A percentile compares a stretch with the other conserved stretches of the same genome.
These are phyloP conservation scores for Hyla sarda DNA, from an alignment of 2,113 vertebrate species.

Conservation along the genomic window DNA sequence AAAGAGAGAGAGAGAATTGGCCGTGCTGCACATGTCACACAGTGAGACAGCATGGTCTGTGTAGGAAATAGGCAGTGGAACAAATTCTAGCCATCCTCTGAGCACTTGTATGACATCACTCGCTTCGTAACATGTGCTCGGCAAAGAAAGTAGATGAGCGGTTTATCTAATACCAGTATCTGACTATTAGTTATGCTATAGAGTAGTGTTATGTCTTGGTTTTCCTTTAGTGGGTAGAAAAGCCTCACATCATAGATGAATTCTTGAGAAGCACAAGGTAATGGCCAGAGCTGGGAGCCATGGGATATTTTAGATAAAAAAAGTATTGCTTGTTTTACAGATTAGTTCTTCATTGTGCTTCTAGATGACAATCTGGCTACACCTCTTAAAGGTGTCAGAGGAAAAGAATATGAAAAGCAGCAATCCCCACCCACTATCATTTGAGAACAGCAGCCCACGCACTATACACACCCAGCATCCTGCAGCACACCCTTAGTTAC, in stretches of 20 bases:
- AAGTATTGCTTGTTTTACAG: background rate
- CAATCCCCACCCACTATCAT: constrained; percentile 72
- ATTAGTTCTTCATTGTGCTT: constrained; percentile 17
- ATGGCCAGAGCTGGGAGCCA: background rate
- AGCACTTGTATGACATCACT: constrained; percentile 28
- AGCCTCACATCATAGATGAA: background rate
- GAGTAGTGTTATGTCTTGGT: background rate
- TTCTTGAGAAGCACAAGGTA: background rate
- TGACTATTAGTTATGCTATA: background rate
- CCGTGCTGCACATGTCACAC: constrained; percentile 7
- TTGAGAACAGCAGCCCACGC: constrained; percentile 68
- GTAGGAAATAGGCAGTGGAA: constrained; percentile 34
- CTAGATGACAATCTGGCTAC: constrained; percentile 60
- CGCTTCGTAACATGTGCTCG: background rate
- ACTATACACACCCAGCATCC: constrained; percentile 66
- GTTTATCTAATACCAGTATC: too few species aligned
- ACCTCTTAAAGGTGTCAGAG: constrained; percentile 75
- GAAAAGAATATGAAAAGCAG: constrained; percentile 69
- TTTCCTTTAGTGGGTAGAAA: background rate
- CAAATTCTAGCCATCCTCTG: constrained; percentile 34
- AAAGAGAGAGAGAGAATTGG: background rate
- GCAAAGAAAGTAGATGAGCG: background rate
- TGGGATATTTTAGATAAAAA: background rate
- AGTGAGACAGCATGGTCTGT: constrained; percentile 32
- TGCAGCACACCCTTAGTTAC: constrained; percentile 69